A percentile compares a stretch with the other conserved stretches of the same genome.
Conservation (phyloP, 2,113 vertebrate species). For the Alaudala cheleensis region DNA sequence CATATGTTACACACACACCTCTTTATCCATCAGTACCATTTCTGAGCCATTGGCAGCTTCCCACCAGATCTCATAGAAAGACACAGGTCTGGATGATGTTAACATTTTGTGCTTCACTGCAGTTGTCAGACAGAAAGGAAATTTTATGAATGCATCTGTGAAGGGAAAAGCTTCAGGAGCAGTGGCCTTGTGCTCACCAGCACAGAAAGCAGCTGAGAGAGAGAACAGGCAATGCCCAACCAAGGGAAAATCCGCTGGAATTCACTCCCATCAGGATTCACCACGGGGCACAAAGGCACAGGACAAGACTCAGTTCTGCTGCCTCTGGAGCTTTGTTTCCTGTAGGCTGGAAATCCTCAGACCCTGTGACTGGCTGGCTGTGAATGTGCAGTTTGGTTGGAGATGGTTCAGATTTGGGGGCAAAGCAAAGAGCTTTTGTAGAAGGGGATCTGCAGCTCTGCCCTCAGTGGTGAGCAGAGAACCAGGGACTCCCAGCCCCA, state of each 20-base stretch:
- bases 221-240: background rate
- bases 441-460: background rate
- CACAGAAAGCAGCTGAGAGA: background rate
- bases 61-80: background rate
- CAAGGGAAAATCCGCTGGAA: background rate
- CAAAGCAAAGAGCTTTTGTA: background rate
- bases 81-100: background rate
- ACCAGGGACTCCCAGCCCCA: background rate
- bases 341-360: background rate
- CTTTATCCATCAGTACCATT: background rate
- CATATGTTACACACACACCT: background rate
- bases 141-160: background rate
- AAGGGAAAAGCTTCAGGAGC: background rate
- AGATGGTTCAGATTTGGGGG: background rate
- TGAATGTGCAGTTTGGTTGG: background rate
- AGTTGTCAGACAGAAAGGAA: background rate
- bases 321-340: background rate
- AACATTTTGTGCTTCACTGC: background rate
- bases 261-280: background rate
- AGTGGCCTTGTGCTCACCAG: background rate
- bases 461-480: background rate
- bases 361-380: background rate
- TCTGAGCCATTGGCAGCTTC: background rate
- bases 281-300: background rate
- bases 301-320: background rate